These are phyloP conservation scores for Coenonympha arcania DNA, from an alignment of 2,888 invertebrate species.

Conservation along the genomic window DNA sequence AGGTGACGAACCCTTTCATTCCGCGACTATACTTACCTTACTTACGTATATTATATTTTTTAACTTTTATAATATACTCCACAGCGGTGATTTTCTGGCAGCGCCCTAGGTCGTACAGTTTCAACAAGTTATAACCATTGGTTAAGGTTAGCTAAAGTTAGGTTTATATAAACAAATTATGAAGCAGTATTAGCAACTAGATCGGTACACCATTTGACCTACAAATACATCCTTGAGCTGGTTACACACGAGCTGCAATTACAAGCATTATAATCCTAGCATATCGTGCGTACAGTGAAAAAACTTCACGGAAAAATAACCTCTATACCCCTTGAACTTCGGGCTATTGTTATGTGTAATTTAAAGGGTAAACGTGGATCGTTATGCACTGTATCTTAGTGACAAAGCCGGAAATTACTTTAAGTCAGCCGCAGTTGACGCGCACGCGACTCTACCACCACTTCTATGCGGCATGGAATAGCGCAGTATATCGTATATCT, in stretches of 20 bases:
- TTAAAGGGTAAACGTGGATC: not conserved
- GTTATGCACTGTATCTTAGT: conserved; percentile 23
- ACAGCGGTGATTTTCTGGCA: too few relatives aligned
- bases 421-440: conserved; percentile 24
- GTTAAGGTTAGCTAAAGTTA: too few relatives aligned
- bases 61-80: too few relatives aligned
- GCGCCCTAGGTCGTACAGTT: too few relatives aligned
- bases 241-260: conserved; percentile 10
- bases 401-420: conserved; percentile 42
- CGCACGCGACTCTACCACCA: conserved; percentile 32
- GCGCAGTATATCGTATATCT: conserved; percentile 8
- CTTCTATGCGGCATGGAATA: conserved; percentile 20
- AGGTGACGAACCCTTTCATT: too few relatives aligned
- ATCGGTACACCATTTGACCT: conserved; percentile 7
- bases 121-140: too few relatives aligned
- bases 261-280: conserved; percentile 11
- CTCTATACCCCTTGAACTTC: not conserved
- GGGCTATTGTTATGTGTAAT: conserved; percentile 3
- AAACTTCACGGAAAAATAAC: not conserved
- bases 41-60: too few relatives aligned
- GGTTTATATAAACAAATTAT: too few relatives aligned
- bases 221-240: conserved; percentile 14
- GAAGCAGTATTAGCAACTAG: too few relatives aligned
- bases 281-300: conserved; percentile 6
- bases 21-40: too few relatives aligned